Evolutionary conservation across 2,797 vertebrate species (phyloP).

Genomic region (Limosa lapponica): DNA sequence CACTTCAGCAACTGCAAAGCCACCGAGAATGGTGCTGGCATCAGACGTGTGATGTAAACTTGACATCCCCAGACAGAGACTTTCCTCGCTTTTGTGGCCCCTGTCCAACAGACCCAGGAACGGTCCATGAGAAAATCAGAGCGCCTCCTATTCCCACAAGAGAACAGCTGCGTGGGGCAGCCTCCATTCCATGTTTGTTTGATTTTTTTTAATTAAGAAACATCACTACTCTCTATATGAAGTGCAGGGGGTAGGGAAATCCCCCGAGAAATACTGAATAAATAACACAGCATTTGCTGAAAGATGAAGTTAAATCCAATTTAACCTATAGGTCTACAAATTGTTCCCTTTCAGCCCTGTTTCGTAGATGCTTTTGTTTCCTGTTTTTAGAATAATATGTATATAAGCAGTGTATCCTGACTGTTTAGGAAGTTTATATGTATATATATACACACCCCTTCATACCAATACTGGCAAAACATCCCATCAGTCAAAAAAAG

Average conservation of each 20-base stretch:
- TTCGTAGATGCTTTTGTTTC: constrained; percentile 17
- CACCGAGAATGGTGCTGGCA: not conserved
- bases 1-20: not conserved
- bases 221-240: not conserved
- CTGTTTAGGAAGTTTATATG: not conserved
- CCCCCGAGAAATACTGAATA: constrained; percentile 40
- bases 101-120: not conserved
- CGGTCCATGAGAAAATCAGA: not conserved
- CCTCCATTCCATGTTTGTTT: not conserved
- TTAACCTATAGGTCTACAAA: constrained; percentile 20
- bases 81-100: not conserved
- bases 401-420: not conserved
- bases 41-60: too few relatives aligned
- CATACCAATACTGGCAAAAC: not conserved
- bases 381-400: not conserved
- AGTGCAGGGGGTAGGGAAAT: not conserved
- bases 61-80: not conserved
- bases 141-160: not conserved
- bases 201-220: constrained; percentile 62
- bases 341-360: not conserved
- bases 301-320: constrained; percentile 60
- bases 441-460: not conserved
- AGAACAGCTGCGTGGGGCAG: not conserved
- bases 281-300: constrained; percentile 45
- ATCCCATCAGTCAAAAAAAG: constrained; percentile 23